phyloP scores from a whole-genome alignment of 2,888 invertebrate genomes.

The Lordiphosa fenestrarum region DNA sequence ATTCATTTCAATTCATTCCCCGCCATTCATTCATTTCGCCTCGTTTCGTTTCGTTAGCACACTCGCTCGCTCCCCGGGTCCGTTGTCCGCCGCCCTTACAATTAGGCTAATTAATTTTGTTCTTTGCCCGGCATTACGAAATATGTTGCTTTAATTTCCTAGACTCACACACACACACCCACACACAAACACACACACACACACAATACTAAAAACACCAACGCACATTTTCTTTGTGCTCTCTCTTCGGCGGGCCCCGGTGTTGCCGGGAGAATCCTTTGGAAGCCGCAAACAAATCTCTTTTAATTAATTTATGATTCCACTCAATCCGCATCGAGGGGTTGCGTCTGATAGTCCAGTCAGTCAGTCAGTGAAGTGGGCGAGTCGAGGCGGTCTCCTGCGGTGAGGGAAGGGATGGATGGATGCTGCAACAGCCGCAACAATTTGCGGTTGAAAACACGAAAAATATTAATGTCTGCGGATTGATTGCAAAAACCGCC shows the following conservation, averaged over 20 bases:
- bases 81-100: conserved; percentile 66
- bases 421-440: conserved; percentile 62
- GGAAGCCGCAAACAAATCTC: conserved; percentile 79
- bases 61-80: conserved; percentile 8
- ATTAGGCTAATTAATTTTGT: conserved; percentile 76
- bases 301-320: conserved; percentile 79
- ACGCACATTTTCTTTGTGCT: conserved; percentile 70
- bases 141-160: conserved; percentile 74
- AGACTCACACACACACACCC: conserved; percentile 40
- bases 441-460: conserved; percentile 73
- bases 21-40: conserved; percentile 46
- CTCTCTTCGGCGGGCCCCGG: conserved; percentile 37
- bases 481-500: conserved; percentile 59
- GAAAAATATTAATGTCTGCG: conserved; percentile 73
- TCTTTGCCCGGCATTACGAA: conserved; percentile 69
- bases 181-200: conserved; percentile 3
- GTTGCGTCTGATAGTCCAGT: conserved; percentile 58
- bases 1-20: conserved; percentile 59
- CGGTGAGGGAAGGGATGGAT: conserved; percentile 5
- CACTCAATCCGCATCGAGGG: conserved; percentile 73
- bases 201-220: conserved; percentile 17
- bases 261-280: conserved; percentile 67
- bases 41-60: conserved; percentile 48
- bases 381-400: conserved; percentile 16
- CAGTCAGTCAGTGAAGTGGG: conserved; percentile 5